Conservation (phyloP, 2,888 invertebrate species). For the Keiferia lycopersicella region DNA sequence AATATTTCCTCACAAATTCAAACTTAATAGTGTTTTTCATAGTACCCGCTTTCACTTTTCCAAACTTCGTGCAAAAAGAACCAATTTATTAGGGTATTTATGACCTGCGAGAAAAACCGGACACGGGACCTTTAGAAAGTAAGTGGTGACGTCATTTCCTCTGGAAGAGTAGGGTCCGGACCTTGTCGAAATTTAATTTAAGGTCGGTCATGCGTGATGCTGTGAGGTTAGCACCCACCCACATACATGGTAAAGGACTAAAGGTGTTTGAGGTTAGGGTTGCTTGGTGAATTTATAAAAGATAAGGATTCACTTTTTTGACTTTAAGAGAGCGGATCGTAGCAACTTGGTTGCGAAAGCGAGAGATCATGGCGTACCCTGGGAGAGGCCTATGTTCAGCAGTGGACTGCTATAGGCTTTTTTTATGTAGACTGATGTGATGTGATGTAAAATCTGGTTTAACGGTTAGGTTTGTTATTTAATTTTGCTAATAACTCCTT, state of each 20-base stretch:
- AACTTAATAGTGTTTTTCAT: not conserved
- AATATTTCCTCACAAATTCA: not conserved
- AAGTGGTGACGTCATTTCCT: constrained; percentile 21
- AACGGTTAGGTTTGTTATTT: too few species aligned
- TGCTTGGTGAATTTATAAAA: too few species aligned
- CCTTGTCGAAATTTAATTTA: constrained; percentile 52
- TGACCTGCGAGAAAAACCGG: not conserved
- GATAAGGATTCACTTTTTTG: too few species aligned
- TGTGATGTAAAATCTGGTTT: too few species aligned
- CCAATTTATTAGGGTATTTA: constrained; percentile 6
- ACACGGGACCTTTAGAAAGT: constrained; percentile 5
- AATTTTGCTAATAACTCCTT: too few species aligned
- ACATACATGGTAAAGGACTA: constrained; percentile 3
- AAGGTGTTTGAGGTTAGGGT: not conserved
- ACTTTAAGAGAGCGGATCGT: too few species aligned
- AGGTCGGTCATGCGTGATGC: constrained; percentile 43
- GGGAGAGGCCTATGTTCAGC: too few species aligned
- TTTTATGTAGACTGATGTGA: too few species aligned
- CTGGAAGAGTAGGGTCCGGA: constrained; percentile 13
- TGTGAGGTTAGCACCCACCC: constrained; percentile 21
- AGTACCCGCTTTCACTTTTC: not conserved
- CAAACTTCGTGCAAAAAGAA: not conserved
- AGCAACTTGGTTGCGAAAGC: too few species aligned
- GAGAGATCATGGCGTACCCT: too few species aligned
- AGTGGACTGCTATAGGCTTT: too few species aligned